Conservation (phyloP, 2,888 invertebrate species). For the Nyleta sp. region DNA sequence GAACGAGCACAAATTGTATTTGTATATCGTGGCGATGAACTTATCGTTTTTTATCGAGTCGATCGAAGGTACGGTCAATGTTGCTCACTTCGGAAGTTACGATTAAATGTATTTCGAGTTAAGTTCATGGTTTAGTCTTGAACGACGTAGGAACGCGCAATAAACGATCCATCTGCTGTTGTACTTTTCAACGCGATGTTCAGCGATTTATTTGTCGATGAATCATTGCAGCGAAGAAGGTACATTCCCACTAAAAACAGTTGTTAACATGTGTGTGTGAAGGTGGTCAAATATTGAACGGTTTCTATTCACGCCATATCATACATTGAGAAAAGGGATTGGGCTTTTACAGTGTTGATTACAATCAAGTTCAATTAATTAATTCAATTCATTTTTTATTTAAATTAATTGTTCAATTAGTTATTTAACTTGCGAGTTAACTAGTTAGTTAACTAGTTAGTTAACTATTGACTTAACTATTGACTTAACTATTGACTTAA, state of each 20-base stretch:
- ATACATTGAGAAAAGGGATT: slow-evolving; percentile 7
- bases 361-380: too few relatives aligned
- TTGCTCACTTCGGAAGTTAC: slow-evolving; percentile 38
- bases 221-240: neutral
- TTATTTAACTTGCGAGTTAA: too few relatives aligned
- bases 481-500: too few relatives aligned
- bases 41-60: slow-evolving; percentile 20
- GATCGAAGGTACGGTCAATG: too few relatives aligned
- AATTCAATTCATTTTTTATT: too few relatives aligned
- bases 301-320: slow-evolving; percentile 47
- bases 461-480: too few relatives aligned
- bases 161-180: neutral
- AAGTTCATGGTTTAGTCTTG: slow-evolving; percentile 6
- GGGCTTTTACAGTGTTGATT: slow-evolving; percentile 1
- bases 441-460: too few relatives aligned
- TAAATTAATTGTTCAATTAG: too few relatives aligned
- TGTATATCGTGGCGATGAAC: slow-evolving; percentile 15
- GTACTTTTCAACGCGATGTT: slow-evolving; percentile 12
- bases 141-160: slow-evolving; percentile 15
- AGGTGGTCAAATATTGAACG: slow-evolving; percentile 7
- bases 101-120: slow-evolving; percentile 10
- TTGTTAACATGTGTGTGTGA: slow-evolving; percentile 15
- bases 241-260: slow-evolving; percentile 1
- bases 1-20: slow-evolving; percentile 26
- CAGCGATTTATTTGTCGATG: neutral